Percentiles rank a stretch among this genome's conserved stretches.
Evolutionary conservation across 2,797 vertebrate species (phyloP).

Genomic region (Sebastes minor): DNA sequence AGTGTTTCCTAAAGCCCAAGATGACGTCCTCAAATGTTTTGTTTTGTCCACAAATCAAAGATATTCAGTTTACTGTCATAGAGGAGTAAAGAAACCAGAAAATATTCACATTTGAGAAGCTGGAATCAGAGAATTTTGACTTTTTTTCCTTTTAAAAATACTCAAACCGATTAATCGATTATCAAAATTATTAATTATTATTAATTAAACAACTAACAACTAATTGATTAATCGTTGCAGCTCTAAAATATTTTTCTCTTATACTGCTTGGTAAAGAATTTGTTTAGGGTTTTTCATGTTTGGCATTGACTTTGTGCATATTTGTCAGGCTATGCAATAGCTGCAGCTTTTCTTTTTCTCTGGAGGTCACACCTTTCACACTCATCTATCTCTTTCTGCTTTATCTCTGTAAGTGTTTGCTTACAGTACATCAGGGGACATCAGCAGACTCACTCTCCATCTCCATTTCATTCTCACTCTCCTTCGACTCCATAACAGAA

Average conservation of each 20-base stretch:
- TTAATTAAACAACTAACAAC: too few species aligned
- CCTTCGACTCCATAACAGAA: conserved; percentile 34
- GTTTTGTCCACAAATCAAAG: too few species aligned
- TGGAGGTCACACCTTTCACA: conserved; percentile 18
- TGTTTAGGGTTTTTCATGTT: neutral
- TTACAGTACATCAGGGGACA: conserved; percentile 46
- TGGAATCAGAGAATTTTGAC: too few species aligned
- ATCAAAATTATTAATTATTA: too few species aligned
- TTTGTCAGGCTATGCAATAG: neutral
- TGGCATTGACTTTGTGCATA: neutral
- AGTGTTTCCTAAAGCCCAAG: too few species aligned
- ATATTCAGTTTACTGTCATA: too few species aligned
- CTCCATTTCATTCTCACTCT: conserved; percentile 53
- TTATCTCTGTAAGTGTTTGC: conserved; percentile 47
- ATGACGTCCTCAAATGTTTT: too few species aligned
- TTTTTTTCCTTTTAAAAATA: too few species aligned
- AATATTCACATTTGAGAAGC: too few species aligned
- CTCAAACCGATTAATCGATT: too few species aligned
- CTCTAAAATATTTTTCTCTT: neutral
- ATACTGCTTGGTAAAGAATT: neutral
- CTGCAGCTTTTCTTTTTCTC: neutral
- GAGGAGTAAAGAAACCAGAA: too few species aligned
- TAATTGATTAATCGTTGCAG: too few species aligned
- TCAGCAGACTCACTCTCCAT: conserved; percentile 43
- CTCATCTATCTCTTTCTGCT: neutral